These are phyloP conservation scores for Glaucopsyche alexis DNA, from an alignment of 2,888 invertebrate genomes.

Conservation along the genomic window DNA sequence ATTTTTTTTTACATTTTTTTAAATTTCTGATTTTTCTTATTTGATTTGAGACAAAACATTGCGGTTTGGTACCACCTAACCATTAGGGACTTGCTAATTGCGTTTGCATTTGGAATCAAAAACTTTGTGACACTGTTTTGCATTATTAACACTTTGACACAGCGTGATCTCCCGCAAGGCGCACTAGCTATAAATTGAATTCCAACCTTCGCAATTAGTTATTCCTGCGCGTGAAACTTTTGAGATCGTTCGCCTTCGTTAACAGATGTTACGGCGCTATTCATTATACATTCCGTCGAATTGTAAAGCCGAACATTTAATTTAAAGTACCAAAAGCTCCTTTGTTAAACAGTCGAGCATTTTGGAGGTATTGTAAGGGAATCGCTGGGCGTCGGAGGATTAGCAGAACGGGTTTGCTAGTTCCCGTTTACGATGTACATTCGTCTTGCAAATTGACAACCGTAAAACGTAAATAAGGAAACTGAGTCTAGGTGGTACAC, in stretches of 20 bases:
- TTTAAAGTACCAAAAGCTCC: constrained; percentile 75
- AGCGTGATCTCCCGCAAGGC: constrained; percentile 76
- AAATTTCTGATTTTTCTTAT: constrained; percentile 39
- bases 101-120: constrained; percentile 79
- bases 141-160: constrained; percentile 78
- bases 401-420: constrained; percentile 57
- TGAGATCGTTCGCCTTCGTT: constrained; percentile 80
- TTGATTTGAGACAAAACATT: constrained; percentile 58
- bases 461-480: constrained; percentile 63
- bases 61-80: constrained; percentile 59
- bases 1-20: neutral
- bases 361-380: constrained; percentile 65
- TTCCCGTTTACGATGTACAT: constrained; percentile 58
- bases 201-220: constrained; percentile 80
- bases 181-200: constrained; percentile 79
- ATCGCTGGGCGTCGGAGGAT: constrained; percentile 58
- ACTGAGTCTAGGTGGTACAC: constrained; percentile 45
- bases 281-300: constrained; percentile 80
- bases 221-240: constrained; percentile 81
- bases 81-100: constrained; percentile 74
- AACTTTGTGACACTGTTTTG: constrained; percentile 81
- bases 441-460: constrained; percentile 53
- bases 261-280: constrained; percentile 80
- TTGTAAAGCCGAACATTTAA: constrained; percentile 79
- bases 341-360: constrained; percentile 71